Evolutionary conservation across 1,140 invertebrate genomes (phyloP).

Genomic region (Heliconius eleuchia): DNA sequence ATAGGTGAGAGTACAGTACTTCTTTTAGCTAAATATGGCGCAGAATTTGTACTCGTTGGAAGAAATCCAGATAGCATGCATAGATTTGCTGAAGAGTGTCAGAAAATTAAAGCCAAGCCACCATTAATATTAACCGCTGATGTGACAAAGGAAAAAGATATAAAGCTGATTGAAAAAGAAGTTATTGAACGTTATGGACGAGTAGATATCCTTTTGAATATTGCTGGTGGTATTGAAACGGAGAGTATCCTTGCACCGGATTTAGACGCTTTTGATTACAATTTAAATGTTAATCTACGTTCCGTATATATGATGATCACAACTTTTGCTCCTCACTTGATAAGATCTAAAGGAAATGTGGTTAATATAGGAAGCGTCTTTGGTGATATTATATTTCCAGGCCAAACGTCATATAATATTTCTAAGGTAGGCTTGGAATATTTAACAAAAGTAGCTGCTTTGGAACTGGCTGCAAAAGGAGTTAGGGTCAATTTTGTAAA

Average conservation of each 20-base stretch:
- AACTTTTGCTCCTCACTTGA: conserved; percentile 8
- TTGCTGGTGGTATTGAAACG: neutral
- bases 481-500: conserved; percentile 18
- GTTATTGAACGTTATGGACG: conserved; percentile 1
- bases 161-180: conserved; percentile 17
- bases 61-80: neutral
- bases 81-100: neutral
- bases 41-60: neutral
- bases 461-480: conserved; percentile 17
- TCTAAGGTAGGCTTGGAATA: conserved; percentile 17
- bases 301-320: conserved; percentile 15
- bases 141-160: conserved; percentile 12
- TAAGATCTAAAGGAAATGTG: conserved; percentile 17
- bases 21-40: conserved; percentile 3
- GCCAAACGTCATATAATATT: conserved; percentile 14
- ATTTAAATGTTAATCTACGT: conserved; percentile 18
- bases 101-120: neutral
- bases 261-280: conserved; percentile 6
- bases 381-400: conserved; percentile 1
- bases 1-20: neutral
- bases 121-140: conserved; percentile 8
- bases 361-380: conserved; percentile 15
- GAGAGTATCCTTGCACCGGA: conserved; percentile 14
- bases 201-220: conserved; percentile 13
- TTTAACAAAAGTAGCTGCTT: conserved; percentile 18